Conservation (phyloP, 2,113 vertebrate species). For the Catharus fuscescens region DNA sequence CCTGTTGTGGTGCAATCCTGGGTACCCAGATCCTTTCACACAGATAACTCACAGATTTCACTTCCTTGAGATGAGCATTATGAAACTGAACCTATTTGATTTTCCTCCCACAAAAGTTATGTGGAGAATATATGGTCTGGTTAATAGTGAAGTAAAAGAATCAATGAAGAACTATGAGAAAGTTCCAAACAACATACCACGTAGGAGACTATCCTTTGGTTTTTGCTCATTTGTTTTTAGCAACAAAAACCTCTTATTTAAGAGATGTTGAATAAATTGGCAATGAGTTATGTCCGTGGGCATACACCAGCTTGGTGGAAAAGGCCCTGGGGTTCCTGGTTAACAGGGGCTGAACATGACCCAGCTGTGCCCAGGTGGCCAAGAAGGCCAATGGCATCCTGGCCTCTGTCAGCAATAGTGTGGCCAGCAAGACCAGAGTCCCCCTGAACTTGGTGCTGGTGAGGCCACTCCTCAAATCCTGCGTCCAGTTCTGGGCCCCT, state of each 20-base stretch:
- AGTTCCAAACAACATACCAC: neutral
- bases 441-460: fast-evolving
- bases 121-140: neutral
- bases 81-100: neutral
- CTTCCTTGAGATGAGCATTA: neutral
- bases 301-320: neutral
- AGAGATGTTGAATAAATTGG: neutral
- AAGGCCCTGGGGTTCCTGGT: fast-evolving
- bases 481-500: neutral
- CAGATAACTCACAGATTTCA: neutral
- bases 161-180: neutral
- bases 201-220: neutral
- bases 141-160: neutral
- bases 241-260: neutral
- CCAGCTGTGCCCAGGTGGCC: neutral
- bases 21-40: neutral
- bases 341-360: fast-evolving
- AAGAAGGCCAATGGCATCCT: neutral
- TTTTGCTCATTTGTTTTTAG: neutral
- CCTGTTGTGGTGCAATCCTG: neutral
- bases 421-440: neutral
- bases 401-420: neutral
- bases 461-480: neutral
- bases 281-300: neutral
- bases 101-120: neutral